phyloP scores from a whole-genome alignment of 2,888 invertebrate genomes.

The Hypolimnas misippus region DNA sequence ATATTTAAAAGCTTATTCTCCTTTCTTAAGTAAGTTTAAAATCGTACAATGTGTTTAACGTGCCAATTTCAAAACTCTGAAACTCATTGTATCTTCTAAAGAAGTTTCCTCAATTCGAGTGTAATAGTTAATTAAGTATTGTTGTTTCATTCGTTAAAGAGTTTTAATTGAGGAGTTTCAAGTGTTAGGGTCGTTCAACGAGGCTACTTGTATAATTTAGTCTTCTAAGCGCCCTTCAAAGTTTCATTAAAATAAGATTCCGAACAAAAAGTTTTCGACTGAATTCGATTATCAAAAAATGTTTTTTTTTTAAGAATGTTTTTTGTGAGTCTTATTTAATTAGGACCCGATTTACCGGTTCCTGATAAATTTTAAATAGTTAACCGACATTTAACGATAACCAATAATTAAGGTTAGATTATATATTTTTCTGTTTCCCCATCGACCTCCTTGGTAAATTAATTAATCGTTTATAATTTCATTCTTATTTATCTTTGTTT shows the following conservation, averaged over 20 bases:
- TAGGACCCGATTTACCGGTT: too few relatives aligned
- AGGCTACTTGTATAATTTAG: slow-evolving; percentile 56
- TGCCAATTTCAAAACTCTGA: slow-evolving; percentile 29
- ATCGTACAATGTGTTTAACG: slow-evolving; percentile 34
- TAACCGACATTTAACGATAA: too few relatives aligned
- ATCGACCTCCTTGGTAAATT: too few relatives aligned
- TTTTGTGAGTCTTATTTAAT: background rate
- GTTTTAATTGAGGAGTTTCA: slow-evolving; percentile 71
- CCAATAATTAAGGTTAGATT: too few relatives aligned
- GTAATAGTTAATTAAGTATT: slow-evolving; percentile 67
- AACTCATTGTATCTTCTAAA: slow-evolving; percentile 50
- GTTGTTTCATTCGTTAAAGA: slow-evolving; percentile 64
- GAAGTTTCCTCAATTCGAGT: slow-evolving; percentile 57
- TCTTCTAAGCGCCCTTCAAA: slow-evolving; percentile 36
- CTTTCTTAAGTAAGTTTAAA: slow-evolving; percentile 3
- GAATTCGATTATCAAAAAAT: slow-evolving; percentile 11
- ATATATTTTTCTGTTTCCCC: too few relatives aligned
- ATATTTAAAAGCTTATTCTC: background rate
- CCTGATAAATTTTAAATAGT: too few relatives aligned
- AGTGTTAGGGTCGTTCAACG: slow-evolving; percentile 49
- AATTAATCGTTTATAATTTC: too few relatives aligned
- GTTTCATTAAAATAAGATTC: slow-evolving; percentile 38
- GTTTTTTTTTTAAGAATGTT: background rate
- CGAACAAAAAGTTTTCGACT: slow-evolving; percentile 19
- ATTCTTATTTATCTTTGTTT: too few relatives aligned